Evolutionary conservation across 2,888 invertebrate species (phyloP).

Genomic region (Cyclophora punctaria): DNA sequence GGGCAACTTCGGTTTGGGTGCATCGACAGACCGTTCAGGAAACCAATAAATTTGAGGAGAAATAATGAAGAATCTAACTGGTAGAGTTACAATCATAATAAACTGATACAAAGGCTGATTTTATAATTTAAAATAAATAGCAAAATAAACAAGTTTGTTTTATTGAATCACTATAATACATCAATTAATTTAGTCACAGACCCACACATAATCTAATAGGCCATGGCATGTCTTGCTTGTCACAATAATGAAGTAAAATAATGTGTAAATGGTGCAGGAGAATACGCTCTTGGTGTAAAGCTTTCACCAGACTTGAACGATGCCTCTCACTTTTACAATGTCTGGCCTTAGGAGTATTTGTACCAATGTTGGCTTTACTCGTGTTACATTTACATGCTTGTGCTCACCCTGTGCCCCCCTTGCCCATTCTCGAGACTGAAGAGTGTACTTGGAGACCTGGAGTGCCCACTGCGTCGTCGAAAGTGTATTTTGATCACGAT

Average conservation of each 20-base stretch:
- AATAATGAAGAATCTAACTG: too few species aligned
- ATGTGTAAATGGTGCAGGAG: slow-evolving; percentile 52
- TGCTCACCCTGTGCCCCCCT: slow-evolving; percentile 1
- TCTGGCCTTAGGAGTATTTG: slow-evolving; percentile 27
- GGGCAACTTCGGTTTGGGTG: slow-evolving; percentile 93
- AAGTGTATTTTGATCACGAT: slow-evolving; percentile 31
- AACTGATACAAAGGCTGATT: too few species aligned
- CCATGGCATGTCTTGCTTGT: slow-evolving; percentile 16
- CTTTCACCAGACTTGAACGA: slow-evolving; percentile 50
- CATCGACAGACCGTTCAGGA: slow-evolving; percentile 83
- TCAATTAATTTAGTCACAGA: too few species aligned
- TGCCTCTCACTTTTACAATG: slow-evolving; percentile 35
- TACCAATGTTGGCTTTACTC: slow-evolving; percentile 36
- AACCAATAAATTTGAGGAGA: slow-evolving; percentile 56
- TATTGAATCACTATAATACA: too few species aligned
- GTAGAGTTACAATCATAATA: too few species aligned
- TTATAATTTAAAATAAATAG: too few species aligned
- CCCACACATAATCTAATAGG: slow-evolving; percentile 28
- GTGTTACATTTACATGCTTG: slow-evolving; percentile 47
- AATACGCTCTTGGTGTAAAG: slow-evolving; percentile 50
- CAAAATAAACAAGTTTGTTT: too few species aligned
- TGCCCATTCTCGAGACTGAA: slow-evolving; percentile 1
- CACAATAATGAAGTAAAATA: slow-evolving; percentile 25
- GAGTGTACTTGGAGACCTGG: slow-evolving; percentile 54
- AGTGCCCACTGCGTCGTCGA: slow-evolving; percentile 32